phyloP scores from a whole-genome alignment of 1,140 invertebrate species.

The Musca domestica region DNA sequence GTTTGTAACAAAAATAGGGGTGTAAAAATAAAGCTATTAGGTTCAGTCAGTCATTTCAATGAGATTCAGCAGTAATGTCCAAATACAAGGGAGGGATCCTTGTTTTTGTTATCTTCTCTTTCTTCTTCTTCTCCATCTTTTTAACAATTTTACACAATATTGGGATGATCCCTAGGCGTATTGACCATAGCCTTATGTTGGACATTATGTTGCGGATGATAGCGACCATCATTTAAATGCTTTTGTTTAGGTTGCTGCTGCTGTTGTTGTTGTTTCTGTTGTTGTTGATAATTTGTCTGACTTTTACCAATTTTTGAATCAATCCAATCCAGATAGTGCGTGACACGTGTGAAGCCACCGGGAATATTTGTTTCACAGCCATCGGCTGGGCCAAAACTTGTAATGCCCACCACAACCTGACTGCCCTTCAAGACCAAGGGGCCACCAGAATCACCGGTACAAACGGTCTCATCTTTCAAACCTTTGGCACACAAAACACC shows the following conservation, averaged over 20 bases:
- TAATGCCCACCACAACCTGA: constrained; percentile 46
- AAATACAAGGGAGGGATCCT: no score
- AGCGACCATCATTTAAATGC: background rate
- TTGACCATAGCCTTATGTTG: constrained; percentile 1
- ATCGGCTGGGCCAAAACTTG: constrained; percentile 49
- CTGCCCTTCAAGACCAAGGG: constrained; percentile 46
- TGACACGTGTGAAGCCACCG: constrained; percentile 48
- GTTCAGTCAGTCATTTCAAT: constrained; percentile 8
- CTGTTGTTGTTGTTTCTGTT: background rate
- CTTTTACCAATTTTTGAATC: constrained; percentile 41
- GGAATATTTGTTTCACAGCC: constrained; percentile 49
- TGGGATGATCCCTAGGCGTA: background rate
- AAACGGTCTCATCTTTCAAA: constrained; percentile 46
- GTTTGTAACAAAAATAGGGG: background rate
- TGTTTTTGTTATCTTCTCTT: background rate
- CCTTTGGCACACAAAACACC: constrained; percentile 50
- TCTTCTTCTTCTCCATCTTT: background rate
- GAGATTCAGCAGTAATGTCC: background rate
- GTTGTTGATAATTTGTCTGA: background rate
- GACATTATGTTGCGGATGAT: constrained; percentile 12
- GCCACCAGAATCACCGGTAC: constrained; percentile 48
- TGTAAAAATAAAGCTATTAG: constrained; percentile 15
- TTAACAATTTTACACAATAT: background rate
- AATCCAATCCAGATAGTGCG: constrained; percentile 49
- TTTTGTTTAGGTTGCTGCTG: constrained; percentile 26